phyloP scores from a whole-genome alignment of 2,797 vertebrate genomes.

The Thaleichthys pacificus region DNA sequence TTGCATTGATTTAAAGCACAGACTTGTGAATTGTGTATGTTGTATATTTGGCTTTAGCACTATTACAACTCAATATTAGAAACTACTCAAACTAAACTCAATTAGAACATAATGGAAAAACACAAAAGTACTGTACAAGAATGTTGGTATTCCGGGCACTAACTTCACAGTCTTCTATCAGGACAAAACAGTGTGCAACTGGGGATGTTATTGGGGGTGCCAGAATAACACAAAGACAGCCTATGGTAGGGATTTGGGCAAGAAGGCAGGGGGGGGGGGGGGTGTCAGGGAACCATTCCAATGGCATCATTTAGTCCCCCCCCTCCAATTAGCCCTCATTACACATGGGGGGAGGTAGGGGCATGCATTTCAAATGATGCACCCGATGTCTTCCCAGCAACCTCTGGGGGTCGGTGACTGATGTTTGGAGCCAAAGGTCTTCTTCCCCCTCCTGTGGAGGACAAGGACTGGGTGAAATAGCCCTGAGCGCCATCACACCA shows the following conservation, averaged over 20 bases:
- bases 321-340: background rate
- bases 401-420: background rate
- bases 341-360: background rate
- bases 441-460: background rate
- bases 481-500: background rate
- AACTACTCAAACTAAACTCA: no score
- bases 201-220: background rate
- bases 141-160: no score
- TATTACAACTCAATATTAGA: no score
- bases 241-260: background rate
- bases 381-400: background rate
- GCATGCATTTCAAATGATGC: constrained; percentile 1
- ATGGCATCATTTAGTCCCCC: background rate
- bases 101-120: no score
- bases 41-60: no score
- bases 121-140: no score
- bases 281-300: background rate
- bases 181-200: background rate
- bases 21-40: no score
- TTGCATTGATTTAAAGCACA: no score
- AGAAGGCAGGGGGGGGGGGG: background rate
- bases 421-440: constrained; percentile 6
- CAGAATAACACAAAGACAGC: background rate
- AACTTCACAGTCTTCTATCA: background rate
- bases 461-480: background rate